phyloP scores from a whole-genome alignment of 92 coral and sea anemone genomes.

The Epizoanthus fatuus region DNA sequence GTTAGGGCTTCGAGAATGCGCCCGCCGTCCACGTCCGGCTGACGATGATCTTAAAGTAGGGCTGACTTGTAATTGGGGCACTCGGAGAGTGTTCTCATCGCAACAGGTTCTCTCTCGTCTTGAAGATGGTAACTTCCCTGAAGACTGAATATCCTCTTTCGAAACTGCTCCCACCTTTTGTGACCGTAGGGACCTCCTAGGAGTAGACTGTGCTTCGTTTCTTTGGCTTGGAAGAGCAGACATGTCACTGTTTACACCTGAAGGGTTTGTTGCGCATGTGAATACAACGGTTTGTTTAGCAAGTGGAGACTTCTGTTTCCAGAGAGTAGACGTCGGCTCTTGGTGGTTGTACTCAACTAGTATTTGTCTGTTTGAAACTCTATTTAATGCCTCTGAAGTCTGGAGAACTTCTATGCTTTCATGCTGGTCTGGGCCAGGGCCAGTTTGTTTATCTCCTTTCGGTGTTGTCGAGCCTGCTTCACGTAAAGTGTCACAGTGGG shows the following conservation, averaged over 20 bases:
- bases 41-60: slow-evolving; percentile 10
- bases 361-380: not conserved
- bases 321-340: not conserved
- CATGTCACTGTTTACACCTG: not conserved
- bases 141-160: not conserved
- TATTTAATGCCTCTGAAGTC: not conserved
- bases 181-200: not conserved
- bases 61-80: slow-evolving; percentile 21
- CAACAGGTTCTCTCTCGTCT: not conserved
- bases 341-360: not conserved
- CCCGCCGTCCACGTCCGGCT: not conserved
- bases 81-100: not conserved
- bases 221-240: not conserved
- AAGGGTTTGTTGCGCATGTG: not conserved
- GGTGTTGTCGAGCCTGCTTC: too few species aligned
- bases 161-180: not conserved
- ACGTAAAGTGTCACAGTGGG: not conserved
- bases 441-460: too few species aligned
- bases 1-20: not conserved
- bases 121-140: not conserved
- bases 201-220: not conserved
- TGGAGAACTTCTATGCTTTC: not conserved
- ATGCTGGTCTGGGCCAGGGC: slow-evolving; percentile 11
- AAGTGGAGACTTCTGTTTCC: not conserved
- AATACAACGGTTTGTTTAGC: not conserved